A percentile compares a stretch with the other conserved stretches of the same genome.
Conservation (phyloP, 2,888 invertebrate genomes). For the Epinotia demarniana region DNA sequence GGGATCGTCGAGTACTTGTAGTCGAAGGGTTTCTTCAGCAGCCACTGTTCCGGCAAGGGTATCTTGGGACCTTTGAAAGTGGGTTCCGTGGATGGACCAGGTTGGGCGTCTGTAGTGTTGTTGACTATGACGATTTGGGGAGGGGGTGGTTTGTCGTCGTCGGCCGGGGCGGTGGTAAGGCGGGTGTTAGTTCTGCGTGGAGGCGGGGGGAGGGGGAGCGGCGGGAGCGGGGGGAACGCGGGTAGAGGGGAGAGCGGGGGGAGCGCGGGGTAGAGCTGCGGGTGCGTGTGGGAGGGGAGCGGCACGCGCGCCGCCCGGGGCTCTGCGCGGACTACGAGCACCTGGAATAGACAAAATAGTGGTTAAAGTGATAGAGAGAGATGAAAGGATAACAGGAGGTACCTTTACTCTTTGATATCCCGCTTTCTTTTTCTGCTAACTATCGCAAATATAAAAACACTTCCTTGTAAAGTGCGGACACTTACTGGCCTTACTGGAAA, state of each 20-base stretch:
- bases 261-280: constrained; percentile 46
- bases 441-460: too few species aligned
- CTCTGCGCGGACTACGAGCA: constrained; percentile 70
- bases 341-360: constrained; percentile 58
- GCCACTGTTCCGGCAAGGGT: constrained; percentile 78
- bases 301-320: constrained; percentile 50
- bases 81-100: constrained; percentile 50
- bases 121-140: constrained; percentile 54
- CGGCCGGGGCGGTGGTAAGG: constrained; percentile 51
- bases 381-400: too few species aligned
- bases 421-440: too few species aligned
- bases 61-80: constrained; percentile 63
- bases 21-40: constrained; percentile 72
- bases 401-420: too few species aligned
- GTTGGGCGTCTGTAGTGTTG: constrained; percentile 47
- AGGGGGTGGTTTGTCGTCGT: constrained; percentile 45
- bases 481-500: too few species aligned
- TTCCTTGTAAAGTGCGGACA: too few species aligned
- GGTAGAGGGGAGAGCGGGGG: too few species aligned
- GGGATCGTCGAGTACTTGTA: constrained; percentile 75
- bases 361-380: too few species aligned
- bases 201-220: constrained; percentile 49
- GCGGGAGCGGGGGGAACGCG: constrained; percentile 43
- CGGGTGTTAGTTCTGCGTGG: constrained; percentile 51
- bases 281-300: constrained; percentile 38